Base-by-base conservation (phyloP, 2,888 invertebrate species). In the Poecilobothrus nobilitatus region DNA sequence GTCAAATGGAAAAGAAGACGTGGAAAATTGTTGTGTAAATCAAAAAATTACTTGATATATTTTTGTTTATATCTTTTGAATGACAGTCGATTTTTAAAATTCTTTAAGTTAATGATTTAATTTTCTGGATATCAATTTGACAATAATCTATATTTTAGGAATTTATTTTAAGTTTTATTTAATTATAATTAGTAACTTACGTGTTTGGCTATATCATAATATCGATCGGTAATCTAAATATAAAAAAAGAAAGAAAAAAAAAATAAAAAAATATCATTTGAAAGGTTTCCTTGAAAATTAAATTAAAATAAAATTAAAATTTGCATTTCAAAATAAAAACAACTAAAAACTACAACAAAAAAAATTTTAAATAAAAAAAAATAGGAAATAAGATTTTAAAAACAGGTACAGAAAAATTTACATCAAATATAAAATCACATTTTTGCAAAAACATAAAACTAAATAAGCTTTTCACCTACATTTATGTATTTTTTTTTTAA, bases 171-270 rank as follows among this genome's bases (percentile, higher is more conserved):
- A 18, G 18, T 53, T 53, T 53, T 53, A 53, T 53, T 53, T 7
- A 37, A 53, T 53, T 18, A 18, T 18, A 9, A 18, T 64, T 18
- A 15, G n/a, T 27, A 65, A 65, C 65, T 65, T 65, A 65, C 65
- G 34, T 65, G 65, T 65, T 65, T 65, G 18, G 37, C 33, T 34
- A 34, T 65, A 34, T 65, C 65, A 37, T 65, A 65, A 65, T 65
- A 65, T 65, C 65, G 65, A 37, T 65, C 65, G n/a, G 65, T 65
- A n/a, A 65, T 65, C 65, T 65, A 65, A 10, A 65, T 34, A 65
- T 20, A 37, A 65, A 65, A 34, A 63, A 63, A 10, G 22, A 22
- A 63, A 63, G 21, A 63, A 27, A 53, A 18, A n/a, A 53, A 53
- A 53, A 53, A 53, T 12, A 53, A 53, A 53, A 53, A 53, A 53